Conservation (phyloP, 2,797 vertebrate species). For the Sus cebifrons region DNA sequence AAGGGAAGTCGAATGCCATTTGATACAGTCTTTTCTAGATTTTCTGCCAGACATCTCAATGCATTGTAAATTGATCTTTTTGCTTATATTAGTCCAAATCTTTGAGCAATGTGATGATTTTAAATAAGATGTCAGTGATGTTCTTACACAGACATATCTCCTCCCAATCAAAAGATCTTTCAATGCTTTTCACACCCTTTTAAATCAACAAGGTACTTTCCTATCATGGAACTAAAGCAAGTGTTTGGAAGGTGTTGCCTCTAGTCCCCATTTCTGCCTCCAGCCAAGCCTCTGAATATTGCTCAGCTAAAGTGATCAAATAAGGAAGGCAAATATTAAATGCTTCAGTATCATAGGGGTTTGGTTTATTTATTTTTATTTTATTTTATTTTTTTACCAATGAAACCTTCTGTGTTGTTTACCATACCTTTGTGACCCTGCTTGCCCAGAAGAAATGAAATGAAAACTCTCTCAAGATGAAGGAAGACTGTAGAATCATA, state of each 20-base stretch:
- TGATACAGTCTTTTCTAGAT: slow-evolving; percentile 23
- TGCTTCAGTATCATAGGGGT: background rate
- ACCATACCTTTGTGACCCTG: background rate
- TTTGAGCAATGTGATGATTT: slow-evolving; percentile 59
- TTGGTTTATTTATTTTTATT: slow-evolving; percentile 7
- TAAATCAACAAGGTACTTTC: slow-evolving; percentile 36
- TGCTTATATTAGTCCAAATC: slow-evolving; percentile 23
- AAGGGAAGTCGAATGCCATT: slow-evolving; percentile 29
- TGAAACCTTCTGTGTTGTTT: background rate
- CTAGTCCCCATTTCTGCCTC: slow-evolving; percentile 48
- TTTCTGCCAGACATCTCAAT: background rate
- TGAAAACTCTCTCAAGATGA: slow-evolving; percentile 19
- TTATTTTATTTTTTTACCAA: slow-evolving; percentile 5
- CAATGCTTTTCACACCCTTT: slow-evolving; percentile 42
- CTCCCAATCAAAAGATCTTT: slow-evolving; percentile 24
- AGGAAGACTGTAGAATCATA: slow-evolving; percentile 5
- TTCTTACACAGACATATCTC: background rate
- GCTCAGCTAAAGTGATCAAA: slow-evolving; percentile 1
- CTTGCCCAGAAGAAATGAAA: slow-evolving; percentile 63
- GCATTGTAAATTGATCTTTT: slow-evolving; percentile 50
- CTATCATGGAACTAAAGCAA: background rate
- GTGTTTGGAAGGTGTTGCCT: slow-evolving; percentile 42
- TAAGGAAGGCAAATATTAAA: slow-evolving; percentile 67
- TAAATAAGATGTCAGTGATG: slow-evolving; percentile 39
- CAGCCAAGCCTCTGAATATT: background rate